Percentiles rank a stretch among this genome's conserved stretches.
Evolutionary conservation across 2,888 invertebrate genomes (phyloP).

Genomic region (Athalia circularis): DNA sequence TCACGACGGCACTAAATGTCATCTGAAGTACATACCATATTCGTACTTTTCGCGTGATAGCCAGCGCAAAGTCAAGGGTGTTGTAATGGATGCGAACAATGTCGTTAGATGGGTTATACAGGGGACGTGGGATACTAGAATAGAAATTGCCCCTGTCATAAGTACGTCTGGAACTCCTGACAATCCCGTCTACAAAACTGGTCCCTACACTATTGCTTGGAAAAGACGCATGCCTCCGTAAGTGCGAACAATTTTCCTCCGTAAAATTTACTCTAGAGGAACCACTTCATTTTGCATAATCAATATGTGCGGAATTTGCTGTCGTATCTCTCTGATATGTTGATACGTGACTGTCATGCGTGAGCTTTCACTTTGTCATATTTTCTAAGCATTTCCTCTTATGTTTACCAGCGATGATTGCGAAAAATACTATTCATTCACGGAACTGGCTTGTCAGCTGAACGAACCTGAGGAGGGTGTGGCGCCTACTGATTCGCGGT

Average conservation of each 20-base stretch:
- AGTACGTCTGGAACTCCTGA: slow-evolving; percentile 81
- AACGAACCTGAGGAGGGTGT: slow-evolving; percentile 95
- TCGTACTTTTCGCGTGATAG: slow-evolving; percentile 98
- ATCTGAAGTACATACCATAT: slow-evolving; percentile 97
- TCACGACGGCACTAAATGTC: slow-evolving; percentile 93
- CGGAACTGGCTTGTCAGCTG: slow-evolving; percentile 94
- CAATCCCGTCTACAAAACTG: slow-evolving; percentile 95
- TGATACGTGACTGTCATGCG: not conserved
- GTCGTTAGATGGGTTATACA: slow-evolving; percentile 84
- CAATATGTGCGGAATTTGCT: too few species aligned
- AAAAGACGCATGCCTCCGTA: slow-evolving; percentile 85
- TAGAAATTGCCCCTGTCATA: slow-evolving; percentile 95
- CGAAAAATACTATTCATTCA: slow-evolving; percentile 94
- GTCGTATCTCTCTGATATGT: not conserved
- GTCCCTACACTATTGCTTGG: slow-evolving; percentile 91
- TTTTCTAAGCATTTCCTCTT: slow-evolving; percentile 6
- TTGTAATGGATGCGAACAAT: slow-evolving; percentile 83
- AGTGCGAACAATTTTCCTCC: slow-evolving; percentile 63
- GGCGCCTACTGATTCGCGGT: slow-evolving; percentile 95
- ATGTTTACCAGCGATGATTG: slow-evolving; percentile 76
- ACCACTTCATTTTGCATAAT: not conserved
- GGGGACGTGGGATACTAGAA: slow-evolving; percentile 96
- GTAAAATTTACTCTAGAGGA: not conserved
- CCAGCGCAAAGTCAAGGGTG: slow-evolving; percentile 92
- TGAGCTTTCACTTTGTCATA: not conserved